phyloP scores from a whole-genome alignment of 2,797 vertebrate species.

The Harpagifer antarcticus region DNA sequence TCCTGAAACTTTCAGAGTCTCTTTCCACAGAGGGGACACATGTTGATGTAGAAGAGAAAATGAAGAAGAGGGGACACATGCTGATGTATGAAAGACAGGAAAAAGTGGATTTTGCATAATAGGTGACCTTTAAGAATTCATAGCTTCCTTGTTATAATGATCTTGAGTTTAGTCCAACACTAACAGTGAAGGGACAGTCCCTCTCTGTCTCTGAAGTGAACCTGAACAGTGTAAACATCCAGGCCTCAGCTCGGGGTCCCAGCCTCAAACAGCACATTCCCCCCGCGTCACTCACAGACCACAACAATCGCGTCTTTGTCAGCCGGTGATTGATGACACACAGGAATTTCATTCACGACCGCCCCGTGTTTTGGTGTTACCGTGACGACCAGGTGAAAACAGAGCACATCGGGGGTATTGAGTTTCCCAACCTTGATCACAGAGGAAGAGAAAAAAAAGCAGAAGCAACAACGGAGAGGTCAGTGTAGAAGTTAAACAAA shows the following conservation, averaged over 20 bases:
- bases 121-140: not conserved
- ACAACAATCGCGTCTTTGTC: slow-evolving; percentile 78
- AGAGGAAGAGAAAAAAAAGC: slow-evolving; percentile 46
- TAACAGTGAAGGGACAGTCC: slow-evolving; percentile 9
- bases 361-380: slow-evolving; percentile 78
- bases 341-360: slow-evolving; percentile 79
- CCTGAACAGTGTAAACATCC: slow-evolving; percentile 76
- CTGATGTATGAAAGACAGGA: no score
- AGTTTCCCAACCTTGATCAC: slow-evolving; percentile 75
- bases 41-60: no score
- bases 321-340: slow-evolving; percentile 81
- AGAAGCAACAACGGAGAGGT: slow-evolving; percentile 64
- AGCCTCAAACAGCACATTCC: slow-evolving; percentile 66
- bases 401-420: slow-evolving; percentile 64
- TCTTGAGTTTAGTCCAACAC: not conserved
- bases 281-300: slow-evolving; percentile 62
- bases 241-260: slow-evolving; percentile 62
- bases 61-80: no score
- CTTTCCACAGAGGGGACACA: no score
- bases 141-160: not conserved
- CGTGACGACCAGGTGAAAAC: slow-evolving; percentile 83
- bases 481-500: slow-evolving; percentile 80
- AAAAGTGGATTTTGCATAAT: no score
- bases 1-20: no score
- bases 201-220: slow-evolving; percentile 30